Percentiles rank a stretch among this genome's conserved stretches.
Evolutionary conservation across 92 coral and sea anemone genomes (phyloP).

Genomic region (Parazoanthus swiftii): DNA sequence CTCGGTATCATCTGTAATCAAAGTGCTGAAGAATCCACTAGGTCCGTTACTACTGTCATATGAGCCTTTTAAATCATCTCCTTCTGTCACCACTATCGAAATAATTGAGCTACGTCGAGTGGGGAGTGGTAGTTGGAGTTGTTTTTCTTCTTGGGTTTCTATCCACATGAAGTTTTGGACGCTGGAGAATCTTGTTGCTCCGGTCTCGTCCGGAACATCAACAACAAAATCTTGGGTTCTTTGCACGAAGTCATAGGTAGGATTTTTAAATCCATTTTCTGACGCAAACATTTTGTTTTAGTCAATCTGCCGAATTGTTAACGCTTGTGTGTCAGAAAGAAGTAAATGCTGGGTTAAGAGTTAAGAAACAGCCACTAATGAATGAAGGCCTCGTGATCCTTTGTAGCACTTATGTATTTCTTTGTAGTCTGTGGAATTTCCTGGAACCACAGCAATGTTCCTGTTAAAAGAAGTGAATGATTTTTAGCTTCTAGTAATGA

Average conservation of each 20-base stretch:
- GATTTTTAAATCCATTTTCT: slow-evolving; percentile 17
- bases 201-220: background rate
- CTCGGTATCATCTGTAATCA: slow-evolving; percentile 44
- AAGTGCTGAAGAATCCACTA: background rate
- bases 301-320: no score
- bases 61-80: slow-evolving; percentile 20
- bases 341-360: no score
- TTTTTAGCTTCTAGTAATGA: no score
- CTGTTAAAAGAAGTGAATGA: no score
- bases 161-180: background rate
- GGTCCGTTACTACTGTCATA: slow-evolving; percentile 40
- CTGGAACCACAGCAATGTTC: no score
- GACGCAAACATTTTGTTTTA: background rate
- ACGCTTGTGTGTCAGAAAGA: no score
- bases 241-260: background rate
- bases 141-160: background rate
- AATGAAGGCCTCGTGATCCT: no score
- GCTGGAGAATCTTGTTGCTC: background rate
- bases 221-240: background rate
- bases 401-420: no score
- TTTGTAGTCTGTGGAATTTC: no score
- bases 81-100: slow-evolving; percentile 40
- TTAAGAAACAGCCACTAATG: no score
- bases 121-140: no score
- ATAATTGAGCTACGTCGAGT: slow-evolving; percentile 37